A percentile compares a stretch with the other conserved stretches of the same genome.
These are phyloP conservation scores for Falco berigora DNA, from an alignment of 2,797 vertebrate species.

Conservation along the genomic window DNA sequence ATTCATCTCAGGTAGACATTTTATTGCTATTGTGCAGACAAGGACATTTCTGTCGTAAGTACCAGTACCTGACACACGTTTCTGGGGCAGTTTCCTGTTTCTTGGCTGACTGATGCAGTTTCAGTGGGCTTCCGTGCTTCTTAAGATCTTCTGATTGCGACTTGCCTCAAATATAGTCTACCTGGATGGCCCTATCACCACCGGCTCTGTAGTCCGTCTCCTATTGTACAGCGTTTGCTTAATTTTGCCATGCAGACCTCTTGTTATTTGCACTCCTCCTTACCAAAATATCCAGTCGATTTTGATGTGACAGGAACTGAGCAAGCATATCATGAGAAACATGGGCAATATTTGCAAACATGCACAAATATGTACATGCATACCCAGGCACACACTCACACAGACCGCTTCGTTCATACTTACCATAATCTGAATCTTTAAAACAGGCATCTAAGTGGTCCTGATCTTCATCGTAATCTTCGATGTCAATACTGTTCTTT, in stretches of 20 bases:
- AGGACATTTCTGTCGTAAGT: background rate
- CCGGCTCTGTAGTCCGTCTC: background rate
- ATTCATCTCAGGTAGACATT: background rate
- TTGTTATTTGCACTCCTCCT: background rate
- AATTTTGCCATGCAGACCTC: background rate
- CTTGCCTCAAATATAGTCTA: background rate
- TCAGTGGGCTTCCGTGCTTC: background rate
- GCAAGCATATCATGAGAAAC: rapidly evolving
- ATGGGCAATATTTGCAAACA: background rate
- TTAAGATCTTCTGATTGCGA: background rate
- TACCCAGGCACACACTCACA: background rate
- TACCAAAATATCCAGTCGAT: rapidly evolving
- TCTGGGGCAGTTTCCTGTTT: background rate
- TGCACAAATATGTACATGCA: background rate
- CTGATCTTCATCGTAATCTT: constrained; percentile 93
- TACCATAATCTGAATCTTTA: constrained; percentile 97
- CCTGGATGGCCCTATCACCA: background rate
- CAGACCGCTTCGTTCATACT: background rate
- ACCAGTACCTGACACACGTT: background rate
- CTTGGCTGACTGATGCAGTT: background rate
- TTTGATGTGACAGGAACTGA: background rate
- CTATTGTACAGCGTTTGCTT: background rate
- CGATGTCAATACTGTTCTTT: constrained; percentile 87
- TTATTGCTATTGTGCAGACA: background rate
- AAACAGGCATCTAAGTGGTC: constrained; percentile 97